phyloP scores from a whole-genome alignment of 23 tunicate species.

The Oikopleura albicans region DNA sequence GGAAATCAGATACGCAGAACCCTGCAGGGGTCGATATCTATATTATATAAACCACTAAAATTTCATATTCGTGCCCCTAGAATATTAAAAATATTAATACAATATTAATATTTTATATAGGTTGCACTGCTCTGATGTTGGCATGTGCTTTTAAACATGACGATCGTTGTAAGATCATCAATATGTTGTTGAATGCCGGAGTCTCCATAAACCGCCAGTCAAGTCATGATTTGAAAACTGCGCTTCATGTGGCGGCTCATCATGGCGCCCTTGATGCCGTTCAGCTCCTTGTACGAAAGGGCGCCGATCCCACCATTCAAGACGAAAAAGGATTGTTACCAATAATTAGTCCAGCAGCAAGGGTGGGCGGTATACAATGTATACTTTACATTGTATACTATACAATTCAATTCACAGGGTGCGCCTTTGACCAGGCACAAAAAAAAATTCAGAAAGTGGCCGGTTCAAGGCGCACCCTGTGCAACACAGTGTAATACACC shows the following conservation, averaged over 20 bases:
- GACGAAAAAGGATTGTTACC: neutral
- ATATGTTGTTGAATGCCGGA: neutral
- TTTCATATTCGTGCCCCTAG: no score
- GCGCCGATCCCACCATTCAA: neutral
- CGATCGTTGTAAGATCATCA: neutral
- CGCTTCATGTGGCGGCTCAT: constrained; percentile 5
- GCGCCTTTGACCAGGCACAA: no score
- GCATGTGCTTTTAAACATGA: constrained; percentile 1
- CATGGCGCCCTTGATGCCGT: neutral
- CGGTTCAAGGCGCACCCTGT: no score
- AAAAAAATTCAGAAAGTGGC: no score
- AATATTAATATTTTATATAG: no score
- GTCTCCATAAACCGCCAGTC: neutral
- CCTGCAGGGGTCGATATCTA: neutral
- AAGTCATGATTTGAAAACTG: neutral
- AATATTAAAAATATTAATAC: no score
- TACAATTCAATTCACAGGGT: no score
- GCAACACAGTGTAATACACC: no score
- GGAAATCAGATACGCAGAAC: neutral
- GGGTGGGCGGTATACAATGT: no score
- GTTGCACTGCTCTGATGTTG: neutral
- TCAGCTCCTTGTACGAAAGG: neutral
- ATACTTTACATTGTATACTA: no score
- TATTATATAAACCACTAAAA: neutral
- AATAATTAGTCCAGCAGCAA: no score